Evolutionary conservation across 2,797 vertebrate species (phyloP).

Genomic region (Cirrhinus mrigala): DNA sequence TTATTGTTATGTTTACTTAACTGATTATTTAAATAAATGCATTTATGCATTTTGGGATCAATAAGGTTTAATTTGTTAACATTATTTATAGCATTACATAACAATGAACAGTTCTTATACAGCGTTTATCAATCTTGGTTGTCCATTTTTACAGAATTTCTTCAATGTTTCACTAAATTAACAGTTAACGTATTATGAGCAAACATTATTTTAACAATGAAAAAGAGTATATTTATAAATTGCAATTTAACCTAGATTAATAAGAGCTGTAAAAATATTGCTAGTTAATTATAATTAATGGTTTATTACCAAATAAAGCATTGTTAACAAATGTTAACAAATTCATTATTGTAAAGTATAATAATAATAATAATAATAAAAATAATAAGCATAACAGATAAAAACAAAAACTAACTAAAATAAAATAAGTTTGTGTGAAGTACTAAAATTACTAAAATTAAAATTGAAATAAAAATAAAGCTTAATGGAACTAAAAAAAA

Average conservation of each 20-base stretch:
- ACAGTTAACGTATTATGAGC: neutral
- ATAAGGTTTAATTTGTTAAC: neutral
- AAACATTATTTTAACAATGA: neutral
- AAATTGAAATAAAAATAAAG: no score
- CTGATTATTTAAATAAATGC: neutral
- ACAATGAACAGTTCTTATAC: neutral
- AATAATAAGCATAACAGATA: no score
- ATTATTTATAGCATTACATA: neutral
- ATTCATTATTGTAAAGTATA: neutral
- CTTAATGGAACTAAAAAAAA: no score
- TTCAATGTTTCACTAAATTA: neutral
- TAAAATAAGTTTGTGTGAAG: no score
- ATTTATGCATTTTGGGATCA: neutral
- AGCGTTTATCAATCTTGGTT: neutral
- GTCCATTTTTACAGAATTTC: neutral
- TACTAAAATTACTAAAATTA: no score
- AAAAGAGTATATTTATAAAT: no score
- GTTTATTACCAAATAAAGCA: neutral
- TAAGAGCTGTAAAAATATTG: neutral
- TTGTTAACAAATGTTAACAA: neutral
- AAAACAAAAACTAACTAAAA: no score
- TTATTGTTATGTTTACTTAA: neutral
- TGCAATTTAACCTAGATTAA: neutral
- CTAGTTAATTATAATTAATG: no score
- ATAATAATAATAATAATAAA: no score